Conservation (phyloP, 1,140 invertebrate species). For the Rhopalosiphum padi region DNA sequence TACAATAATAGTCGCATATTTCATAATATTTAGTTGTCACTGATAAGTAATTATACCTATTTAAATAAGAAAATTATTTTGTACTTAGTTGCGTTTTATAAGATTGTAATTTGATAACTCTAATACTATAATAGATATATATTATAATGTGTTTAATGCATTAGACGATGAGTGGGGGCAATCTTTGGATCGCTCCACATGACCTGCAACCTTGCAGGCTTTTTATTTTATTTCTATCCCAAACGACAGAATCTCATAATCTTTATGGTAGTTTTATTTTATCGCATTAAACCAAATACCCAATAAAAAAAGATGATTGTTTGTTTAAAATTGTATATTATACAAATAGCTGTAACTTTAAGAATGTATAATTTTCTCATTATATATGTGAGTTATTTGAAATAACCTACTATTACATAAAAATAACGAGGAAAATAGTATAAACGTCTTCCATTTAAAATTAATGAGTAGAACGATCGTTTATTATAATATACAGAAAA, state of each 20-base stretch:
- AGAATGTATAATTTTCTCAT: slow-evolving; percentile 34
- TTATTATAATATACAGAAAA: neutral
- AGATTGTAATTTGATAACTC: neutral
- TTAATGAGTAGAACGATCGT: neutral
- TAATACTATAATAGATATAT: neutral
- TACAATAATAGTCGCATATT: neutral
- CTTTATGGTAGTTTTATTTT: slow-evolving; percentile 27
- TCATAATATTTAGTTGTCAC: neutral
- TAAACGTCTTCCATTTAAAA: neutral
- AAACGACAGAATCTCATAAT: slow-evolving; percentile 1
- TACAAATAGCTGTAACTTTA: neutral
- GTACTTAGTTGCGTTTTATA: neutral
- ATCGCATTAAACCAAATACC: slow-evolving; percentile 4
- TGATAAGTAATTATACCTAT: neutral
- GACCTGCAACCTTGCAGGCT: neutral
- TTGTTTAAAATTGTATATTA: neutral
- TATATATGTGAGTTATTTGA: slow-evolving; percentile 5
- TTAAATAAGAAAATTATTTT: neutral
- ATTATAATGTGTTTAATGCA: neutral
- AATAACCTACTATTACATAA: neutral
- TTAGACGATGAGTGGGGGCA: neutral
- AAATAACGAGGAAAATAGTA: neutral
- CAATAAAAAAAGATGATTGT: slow-evolving; percentile 16
- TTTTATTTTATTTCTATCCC: neutral
- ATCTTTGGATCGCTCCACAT: neutral